These are phyloP conservation scores for Rhopalosiphum maidis DNA, from an alignment of 1,140 invertebrate species.

Conservation along the genomic window DNA sequence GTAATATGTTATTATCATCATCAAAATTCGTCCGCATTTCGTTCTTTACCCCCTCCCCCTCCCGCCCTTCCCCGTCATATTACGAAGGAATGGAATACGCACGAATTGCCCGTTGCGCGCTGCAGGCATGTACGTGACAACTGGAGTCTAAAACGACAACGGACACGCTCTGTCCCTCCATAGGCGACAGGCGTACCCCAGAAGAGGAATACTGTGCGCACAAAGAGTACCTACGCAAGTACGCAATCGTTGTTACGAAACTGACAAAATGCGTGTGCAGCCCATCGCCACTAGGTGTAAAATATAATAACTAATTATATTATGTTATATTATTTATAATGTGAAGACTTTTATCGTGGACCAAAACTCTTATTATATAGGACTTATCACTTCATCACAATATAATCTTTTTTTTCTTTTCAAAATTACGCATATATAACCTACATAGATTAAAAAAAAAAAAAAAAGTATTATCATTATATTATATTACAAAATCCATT, in stretches of 20 bases:
- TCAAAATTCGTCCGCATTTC: background rate
- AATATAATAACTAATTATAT: background rate
- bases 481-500: background rate
- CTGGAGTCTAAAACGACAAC: background rate
- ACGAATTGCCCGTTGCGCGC: background rate
- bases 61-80: background rate
- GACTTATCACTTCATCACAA: background rate
- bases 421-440: background rate
- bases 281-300: background rate
- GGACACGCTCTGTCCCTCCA: background rate
- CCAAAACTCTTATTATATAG: background rate
- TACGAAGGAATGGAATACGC: background rate
- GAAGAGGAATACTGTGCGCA: background rate
- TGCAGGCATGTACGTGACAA: background rate
- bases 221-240: background rate
- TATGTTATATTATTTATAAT: background rate
- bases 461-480: background rate
- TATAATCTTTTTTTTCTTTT: background rate
- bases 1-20: background rate
- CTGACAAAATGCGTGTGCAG: background rate
- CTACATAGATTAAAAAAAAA: background rate
- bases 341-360: background rate
- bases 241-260: conserved; percentile 12
- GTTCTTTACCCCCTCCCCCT: background rate
- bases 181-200: background rate